Conservation (phyloP, 2,888 invertebrate species). For the Caenorhabditis macrosperma region DNA sequence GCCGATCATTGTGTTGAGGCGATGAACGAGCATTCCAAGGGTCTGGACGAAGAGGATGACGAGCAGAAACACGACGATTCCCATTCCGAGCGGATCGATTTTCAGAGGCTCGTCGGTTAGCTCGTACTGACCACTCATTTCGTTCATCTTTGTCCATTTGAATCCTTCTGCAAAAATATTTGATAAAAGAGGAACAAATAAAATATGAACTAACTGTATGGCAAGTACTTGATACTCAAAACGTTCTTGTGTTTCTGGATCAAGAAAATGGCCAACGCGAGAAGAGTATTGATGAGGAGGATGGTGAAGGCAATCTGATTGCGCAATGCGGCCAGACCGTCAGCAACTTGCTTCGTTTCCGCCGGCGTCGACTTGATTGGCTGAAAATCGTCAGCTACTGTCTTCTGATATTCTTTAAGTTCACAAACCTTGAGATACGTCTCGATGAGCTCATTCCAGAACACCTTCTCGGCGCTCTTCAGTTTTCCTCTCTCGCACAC, state of each 20-base stretch:
- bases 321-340: conserved; percentile 92
- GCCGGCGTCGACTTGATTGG: conserved; percentile 73
- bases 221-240: conserved; percentile 82
- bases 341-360: conserved; percentile 73
- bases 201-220: conserved; percentile 61
- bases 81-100: conserved; percentile 91
- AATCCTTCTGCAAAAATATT: conserved; percentile 71
- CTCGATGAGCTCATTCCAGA: conserved; percentile 80
- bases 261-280: conserved; percentile 97
- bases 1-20: conserved; percentile 89
- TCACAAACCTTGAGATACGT: conserved; percentile 77
- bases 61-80: conserved; percentile 78
- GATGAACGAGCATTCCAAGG: conserved; percentile 92
- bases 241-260: conserved; percentile 97
- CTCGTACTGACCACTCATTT: conserved; percentile 76
- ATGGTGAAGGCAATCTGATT: conserved; percentile 94
- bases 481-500: conserved; percentile 75
- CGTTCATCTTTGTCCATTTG: conserved; percentile 77
- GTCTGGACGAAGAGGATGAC: conserved; percentile 77
- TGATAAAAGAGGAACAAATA: background rate
- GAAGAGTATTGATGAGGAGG: conserved; percentile 98
- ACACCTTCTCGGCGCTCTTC: conserved; percentile 84
- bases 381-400: conserved; percentile 51
- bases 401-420: background rate
- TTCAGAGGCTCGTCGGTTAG: conserved; percentile 72